Evolutionary conservation across 2,113 vertebrate species (phyloP), one percentile per base, ranked within the genome.

Genomic region (Antechinus stuartii): DNA sequence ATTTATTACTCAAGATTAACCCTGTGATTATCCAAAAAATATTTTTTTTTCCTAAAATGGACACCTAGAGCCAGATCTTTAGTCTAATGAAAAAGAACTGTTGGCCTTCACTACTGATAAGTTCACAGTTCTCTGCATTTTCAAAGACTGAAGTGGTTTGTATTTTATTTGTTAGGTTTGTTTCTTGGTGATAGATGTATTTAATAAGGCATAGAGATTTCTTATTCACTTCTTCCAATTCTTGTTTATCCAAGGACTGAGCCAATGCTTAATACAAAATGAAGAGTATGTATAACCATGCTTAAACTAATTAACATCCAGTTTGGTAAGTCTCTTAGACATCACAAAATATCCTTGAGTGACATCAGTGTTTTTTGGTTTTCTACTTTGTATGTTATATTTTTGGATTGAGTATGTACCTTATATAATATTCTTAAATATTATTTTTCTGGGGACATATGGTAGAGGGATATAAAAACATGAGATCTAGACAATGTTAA

Each of bases 301-400:
- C 46, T 92, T 61, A 46, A 61, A 95, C 93, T 93, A 95, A 89
- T 89, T 52, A 57, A 54, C 84, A 53, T 50, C 47, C n/a, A 49
- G 27, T 91, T 90, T 92, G 90, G 0, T 52, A 54, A n/a, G 90
- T 94, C 68, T 52, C 26, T 89, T 12, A 12, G 0, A 56, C 47
- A 46, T n/a, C 26, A 57, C 92, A n/a, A 52, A 10, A 92, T 26
- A 46, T 53, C 47, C 46, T 26, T 10, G 49, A 91, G 24, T 53
- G 14, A 9, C 8, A 91, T 50, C 26, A 0, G 19, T 89, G 35
- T 57, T 54, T 56, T 54, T 61, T 52, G 19, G 55, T 25, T 1
- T 76, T 84, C 47, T 89, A 50, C n/a, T 54, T 25, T 19, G 6
- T n/a, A 1, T 55, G 35, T 52, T 89, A 3, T 84, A 2, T 19